Evolutionary conservation across 2,888 invertebrate genomes (phyloP).

Genomic region (Tyria jacobaeae): DNA sequence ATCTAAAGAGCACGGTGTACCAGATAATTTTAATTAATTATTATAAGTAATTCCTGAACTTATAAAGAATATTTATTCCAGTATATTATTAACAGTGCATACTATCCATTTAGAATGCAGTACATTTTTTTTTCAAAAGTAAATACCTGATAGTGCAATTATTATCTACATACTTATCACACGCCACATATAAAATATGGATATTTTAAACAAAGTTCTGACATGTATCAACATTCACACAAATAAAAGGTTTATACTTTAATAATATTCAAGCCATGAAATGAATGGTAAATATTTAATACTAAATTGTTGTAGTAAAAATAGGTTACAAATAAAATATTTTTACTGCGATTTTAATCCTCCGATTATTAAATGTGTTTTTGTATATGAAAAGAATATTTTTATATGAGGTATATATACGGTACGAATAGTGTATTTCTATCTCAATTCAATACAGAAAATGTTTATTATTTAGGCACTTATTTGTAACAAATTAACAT

Average conservation of each 20-base stretch:
- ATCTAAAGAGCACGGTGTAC: too few relatives aligned
- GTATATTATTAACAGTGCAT: neutral
- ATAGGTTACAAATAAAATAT: neutral
- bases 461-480: too few relatives aligned
- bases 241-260: slow-evolving; percentile 58
- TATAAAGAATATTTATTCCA: neutral
- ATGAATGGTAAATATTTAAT: slow-evolving; percentile 59
- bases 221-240: slow-evolving; percentile 50
- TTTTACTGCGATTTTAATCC: neutral
- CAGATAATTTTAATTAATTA: too few relatives aligned
- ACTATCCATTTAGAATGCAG: neutral
- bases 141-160: neutral
- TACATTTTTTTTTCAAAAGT: neutral
- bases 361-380: too few relatives aligned
- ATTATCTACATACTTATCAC: neutral
- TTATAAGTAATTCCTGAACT: neutral
- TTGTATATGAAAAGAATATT: too few relatives aligned
- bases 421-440: too few relatives aligned
- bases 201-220: slow-evolving; percentile 32
- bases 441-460: too few relatives aligned
- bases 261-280: slow-evolving; percentile 55
- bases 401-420: too few relatives aligned
- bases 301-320: neutral
- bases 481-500: too few relatives aligned
- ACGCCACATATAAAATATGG: slow-evolving; percentile 8